Evolutionary conservation across 1,140 invertebrate species (phyloP).

Genomic region (Drosophila erecta): DNA sequence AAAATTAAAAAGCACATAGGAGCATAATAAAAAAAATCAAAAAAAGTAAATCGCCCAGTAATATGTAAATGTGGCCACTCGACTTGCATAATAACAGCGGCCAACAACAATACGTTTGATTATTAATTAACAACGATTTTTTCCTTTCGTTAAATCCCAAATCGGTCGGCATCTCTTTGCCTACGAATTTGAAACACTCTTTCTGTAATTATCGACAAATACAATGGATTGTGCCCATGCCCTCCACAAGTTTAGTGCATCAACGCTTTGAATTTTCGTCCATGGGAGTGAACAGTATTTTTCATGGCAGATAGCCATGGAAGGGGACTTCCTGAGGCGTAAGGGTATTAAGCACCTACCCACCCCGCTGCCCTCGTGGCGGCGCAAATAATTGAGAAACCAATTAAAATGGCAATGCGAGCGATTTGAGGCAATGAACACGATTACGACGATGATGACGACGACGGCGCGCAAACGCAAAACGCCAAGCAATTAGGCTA

Average conservation of each 20-base stretch:
- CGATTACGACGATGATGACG: conserved; percentile 47
- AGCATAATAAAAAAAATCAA: conserved; percentile 12
- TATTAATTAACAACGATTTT: conserved; percentile 66
- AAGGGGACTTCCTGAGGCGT: neutral
- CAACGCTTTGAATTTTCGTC: too few relatives aligned
- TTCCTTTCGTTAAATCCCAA: conserved; percentile 41
- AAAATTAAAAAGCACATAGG: conserved; percentile 37
- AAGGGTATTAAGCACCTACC: conserved; percentile 14
- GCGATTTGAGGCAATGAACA: conserved; percentile 51
- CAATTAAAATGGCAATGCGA: conserved; percentile 59
- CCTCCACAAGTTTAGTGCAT: too few relatives aligned
- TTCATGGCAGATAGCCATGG: neutral
- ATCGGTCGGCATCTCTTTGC: neutral
- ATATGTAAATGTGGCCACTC: conserved; percentile 37
- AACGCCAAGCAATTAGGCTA: conserved; percentile 59
- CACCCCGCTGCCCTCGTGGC: conserved; percentile 8
- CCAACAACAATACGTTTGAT: conserved; percentile 48
- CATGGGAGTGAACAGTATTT: too few relatives aligned
- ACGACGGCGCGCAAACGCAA: conserved; percentile 68
- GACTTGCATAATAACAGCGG: conserved; percentile 50
- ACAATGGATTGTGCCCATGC: too few relatives aligned
- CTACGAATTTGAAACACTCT: conserved; percentile 11
- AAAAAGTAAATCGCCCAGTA: neutral
- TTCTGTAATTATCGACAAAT: neutral
- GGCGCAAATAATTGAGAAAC: conserved; percentile 52